phyloP scores from a whole-genome alignment of 2,113 vertebrate species.

The Tylochromis polylepis region DNA sequence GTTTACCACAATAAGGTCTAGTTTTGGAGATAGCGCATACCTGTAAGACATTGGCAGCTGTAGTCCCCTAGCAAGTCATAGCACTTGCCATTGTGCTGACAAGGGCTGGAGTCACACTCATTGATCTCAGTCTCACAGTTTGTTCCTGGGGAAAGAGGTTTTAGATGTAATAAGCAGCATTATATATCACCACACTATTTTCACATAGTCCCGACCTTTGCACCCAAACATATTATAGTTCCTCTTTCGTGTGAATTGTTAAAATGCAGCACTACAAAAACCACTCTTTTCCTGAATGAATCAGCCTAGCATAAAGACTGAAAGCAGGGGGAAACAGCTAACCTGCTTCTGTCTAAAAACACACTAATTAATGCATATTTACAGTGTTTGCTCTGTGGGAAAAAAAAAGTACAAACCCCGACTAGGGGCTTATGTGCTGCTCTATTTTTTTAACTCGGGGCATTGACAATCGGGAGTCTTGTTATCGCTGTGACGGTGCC shows the following conservation, averaged over 20 bases:
- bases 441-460: background rate
- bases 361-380: background rate
- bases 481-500: background rate
- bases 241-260: background rate
- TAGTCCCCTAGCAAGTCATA: constrained; percentile 62
- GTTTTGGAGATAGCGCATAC: constrained; percentile 49
- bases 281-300: background rate
- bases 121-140: constrained; percentile 72
- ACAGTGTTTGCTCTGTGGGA: background rate
- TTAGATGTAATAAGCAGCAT: background rate
- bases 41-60: constrained; percentile 74
- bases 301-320: background rate
- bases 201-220: background rate
- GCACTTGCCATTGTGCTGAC: constrained; percentile 77
- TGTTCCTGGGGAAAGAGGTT: constrained; percentile 55
- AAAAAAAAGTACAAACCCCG: background rate
- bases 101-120: constrained; percentile 70
- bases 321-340: background rate
- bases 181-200: background rate
- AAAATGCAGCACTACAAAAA: background rate
- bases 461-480: background rate
- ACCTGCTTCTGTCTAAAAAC: background rate
- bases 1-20: background rate
- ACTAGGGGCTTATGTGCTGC: background rate
- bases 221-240: background rate